Evolutionary conservation across 2,888 invertebrate species (phyloP), one percentile per base, ranked within the genome.

Genomic region (Drosophila rellima): DNA sequence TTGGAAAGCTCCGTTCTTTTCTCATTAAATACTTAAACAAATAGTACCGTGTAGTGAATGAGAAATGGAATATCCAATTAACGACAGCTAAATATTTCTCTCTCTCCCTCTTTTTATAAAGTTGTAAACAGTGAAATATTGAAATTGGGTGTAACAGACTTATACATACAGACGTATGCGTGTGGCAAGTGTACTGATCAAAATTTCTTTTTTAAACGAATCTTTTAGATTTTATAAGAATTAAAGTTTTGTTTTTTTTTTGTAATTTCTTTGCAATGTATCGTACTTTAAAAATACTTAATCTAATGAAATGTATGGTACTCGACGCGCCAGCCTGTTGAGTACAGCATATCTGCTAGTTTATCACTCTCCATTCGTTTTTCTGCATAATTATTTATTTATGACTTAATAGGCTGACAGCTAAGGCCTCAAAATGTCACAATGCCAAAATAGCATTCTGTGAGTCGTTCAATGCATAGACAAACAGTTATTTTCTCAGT

Each of bases 381-480:
- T 10, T 42, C 42, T 47, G 60, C 78, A 55, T 60, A 70, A 70
- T 80, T 70, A 68, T 74, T 75, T 75, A 70, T 75, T 84, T 68
- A 83, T 77, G 71, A 60, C 67, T 65, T 79, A 71, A 79, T 70
- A 64, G 70, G 50, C 60, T 52, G 63, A 44, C 55, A 63, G 65
- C 57, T 42, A n/a, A 47, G 44, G 45, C 56, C 50, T 45, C 42
- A 37, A 62, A 57, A 62, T 62, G 60, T 54, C 64, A 62, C 48
- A 55, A n/a, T 40, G 45, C 13, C 20, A 37, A 63, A 67, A 40
- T 60, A 42, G 20, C 50, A 59, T 51, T 61, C 45, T 20, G 48
- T 48, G 17, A n/a, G 44, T 55, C 47, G 20, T 52, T 56, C 17
- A 82, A 67, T 63, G 80, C 65, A 78, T 40, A 78, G 55, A 55